A percentile compares a stretch with the other conserved stretches of the same genome.
phyloP scores from a whole-genome alignment of 2,888 invertebrate genomes.

The Pegoplata infirma region DNA sequence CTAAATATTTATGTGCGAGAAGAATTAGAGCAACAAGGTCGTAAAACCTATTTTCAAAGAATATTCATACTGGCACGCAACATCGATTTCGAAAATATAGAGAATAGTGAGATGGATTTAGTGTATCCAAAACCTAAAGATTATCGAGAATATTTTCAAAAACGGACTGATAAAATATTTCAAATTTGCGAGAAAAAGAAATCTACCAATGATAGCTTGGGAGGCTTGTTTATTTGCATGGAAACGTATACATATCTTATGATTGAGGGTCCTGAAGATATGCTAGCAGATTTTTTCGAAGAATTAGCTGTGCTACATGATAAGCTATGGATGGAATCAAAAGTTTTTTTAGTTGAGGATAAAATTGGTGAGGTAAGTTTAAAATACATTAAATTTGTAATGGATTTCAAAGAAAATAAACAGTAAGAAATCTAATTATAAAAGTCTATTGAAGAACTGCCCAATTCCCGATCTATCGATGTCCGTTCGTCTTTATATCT shows the following conservation, averaged over 20 bases:
- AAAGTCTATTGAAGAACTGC: too few relatives aligned
- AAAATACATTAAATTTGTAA: too few relatives aligned
- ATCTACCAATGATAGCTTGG: slow-evolving; percentile 66
- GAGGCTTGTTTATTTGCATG: slow-evolving; percentile 70
- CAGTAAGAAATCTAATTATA: too few relatives aligned
- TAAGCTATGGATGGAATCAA: slow-evolving; percentile 65
- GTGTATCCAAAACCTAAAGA: slow-evolving; percentile 11
- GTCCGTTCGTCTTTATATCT: too few relatives aligned
- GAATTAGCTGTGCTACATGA: slow-evolving; percentile 56
- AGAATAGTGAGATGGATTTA: neutral
- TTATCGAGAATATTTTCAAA: slow-evolving; percentile 47
- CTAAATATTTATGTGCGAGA: slow-evolving; percentile 69
- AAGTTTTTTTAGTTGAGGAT: slow-evolving; percentile 71
- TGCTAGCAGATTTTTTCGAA: slow-evolving; percentile 66
- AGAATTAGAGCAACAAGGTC: slow-evolving; percentile 65
- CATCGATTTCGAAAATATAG: slow-evolving; percentile 21
- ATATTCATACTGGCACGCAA: slow-evolving; percentile 70
- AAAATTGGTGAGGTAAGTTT: slow-evolving; percentile 66
- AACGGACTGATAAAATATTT: slow-evolving; percentile 31
- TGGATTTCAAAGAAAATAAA: too few relatives aligned
- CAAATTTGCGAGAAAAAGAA: slow-evolving; percentile 30
- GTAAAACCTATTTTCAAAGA: slow-evolving; percentile 71
- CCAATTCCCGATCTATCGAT: too few relatives aligned
- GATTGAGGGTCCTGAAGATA: slow-evolving; percentile 72
- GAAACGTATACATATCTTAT: slow-evolving; percentile 69